Conservation (phyloP, 1,140 invertebrate species). For the Prorops nasuta region DNA sequence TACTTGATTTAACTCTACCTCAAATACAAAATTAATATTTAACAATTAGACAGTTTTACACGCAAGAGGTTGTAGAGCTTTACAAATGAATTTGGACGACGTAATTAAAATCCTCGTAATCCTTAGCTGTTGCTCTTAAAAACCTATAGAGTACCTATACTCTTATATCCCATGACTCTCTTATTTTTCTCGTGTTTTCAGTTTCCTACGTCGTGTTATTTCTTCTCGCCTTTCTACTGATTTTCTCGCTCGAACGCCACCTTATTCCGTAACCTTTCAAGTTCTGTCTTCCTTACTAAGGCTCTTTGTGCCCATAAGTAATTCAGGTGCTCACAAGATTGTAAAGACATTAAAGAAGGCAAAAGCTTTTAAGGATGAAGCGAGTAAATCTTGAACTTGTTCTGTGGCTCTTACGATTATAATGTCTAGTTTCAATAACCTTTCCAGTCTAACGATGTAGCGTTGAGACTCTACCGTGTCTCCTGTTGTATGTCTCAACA, state of each 20-base stretch:
- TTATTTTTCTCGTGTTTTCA: not conserved
- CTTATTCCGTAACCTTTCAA: not conserved
- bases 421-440: too few species aligned
- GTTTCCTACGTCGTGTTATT: not conserved
- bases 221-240: not conserved
- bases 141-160: too few species aligned
- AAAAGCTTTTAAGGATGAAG: conserved; percentile 29
- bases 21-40: too few species aligned
- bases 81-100: too few species aligned
- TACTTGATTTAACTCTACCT: too few species aligned
- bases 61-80: too few species aligned
- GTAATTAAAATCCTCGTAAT: too few species aligned
- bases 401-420: conserved; percentile 26
- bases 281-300: conserved; percentile 13
- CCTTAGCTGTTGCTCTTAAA: too few species aligned
- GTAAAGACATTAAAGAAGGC: conserved; percentile 34
- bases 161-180: conserved; percentile 1
- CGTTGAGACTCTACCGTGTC: too few species aligned
- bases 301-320: conserved; percentile 34
- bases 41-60: too few species aligned
- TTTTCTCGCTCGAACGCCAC: conserved; percentile 2
- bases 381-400: conserved; percentile 27
- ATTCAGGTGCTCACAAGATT: conserved; percentile 30
- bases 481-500: too few species aligned
- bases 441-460: too few species aligned